Percentiles rank a stretch among this genome's conserved stretches.
phyloP scores from a whole-genome alignment of 2,888 invertebrate species.

The Euspilapteryx auroguttella region DNA sequence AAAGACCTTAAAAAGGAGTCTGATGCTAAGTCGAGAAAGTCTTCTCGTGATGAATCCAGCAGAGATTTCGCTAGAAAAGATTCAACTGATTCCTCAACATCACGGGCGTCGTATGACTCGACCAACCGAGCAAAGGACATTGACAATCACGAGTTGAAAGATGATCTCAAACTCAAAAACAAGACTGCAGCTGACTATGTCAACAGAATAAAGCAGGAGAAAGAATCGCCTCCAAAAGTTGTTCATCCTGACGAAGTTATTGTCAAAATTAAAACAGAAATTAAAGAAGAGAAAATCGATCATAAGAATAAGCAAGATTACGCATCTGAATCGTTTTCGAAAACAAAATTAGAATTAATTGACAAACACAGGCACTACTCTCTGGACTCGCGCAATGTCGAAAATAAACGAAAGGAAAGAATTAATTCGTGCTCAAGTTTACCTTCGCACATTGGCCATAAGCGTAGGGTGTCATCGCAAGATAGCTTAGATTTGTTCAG shows the following conservation, averaged over 20 bases:
- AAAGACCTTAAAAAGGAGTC: slow-evolving; percentile 44
- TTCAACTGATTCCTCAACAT: slow-evolving; percentile 50
- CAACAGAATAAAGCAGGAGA: slow-evolving; percentile 51
- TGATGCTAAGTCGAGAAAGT: slow-evolving; percentile 36
- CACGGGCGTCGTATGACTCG: slow-evolving; percentile 46
- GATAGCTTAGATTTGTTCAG: slow-evolving; percentile 62
- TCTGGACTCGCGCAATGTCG: slow-evolving; percentile 40
- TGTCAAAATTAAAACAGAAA: slow-evolving; percentile 32
- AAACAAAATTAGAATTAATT: slow-evolving; percentile 19
- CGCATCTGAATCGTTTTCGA: slow-evolving; percentile 8
- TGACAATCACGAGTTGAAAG: slow-evolving; percentile 32
- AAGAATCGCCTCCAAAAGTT: slow-evolving; percentile 23
- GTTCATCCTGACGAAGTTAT: slow-evolving; percentile 15
- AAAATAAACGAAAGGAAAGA: slow-evolving; percentile 62
- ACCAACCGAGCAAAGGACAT: slow-evolving; percentile 34
- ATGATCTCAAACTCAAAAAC: slow-evolving; percentile 28
- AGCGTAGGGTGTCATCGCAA: slow-evolving; percentile 78
- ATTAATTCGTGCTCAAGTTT: slow-evolving; percentile 61
- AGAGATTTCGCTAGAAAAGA: slow-evolving; percentile 47
- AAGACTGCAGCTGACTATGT: slow-evolving; percentile 44
- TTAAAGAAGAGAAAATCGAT: slow-evolving; percentile 43
- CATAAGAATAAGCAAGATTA: neutral
- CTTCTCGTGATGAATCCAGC: slow-evolving; percentile 40
- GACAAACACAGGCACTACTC: slow-evolving; percentile 54
- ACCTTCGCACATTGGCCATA: slow-evolving; percentile 67